A percentile compares a stretch with the other conserved stretches of the same genome.
Evolutionary conservation across 2,888 invertebrate genomes (phyloP).

Genomic region (Carterocephalus palaemon): DNA sequence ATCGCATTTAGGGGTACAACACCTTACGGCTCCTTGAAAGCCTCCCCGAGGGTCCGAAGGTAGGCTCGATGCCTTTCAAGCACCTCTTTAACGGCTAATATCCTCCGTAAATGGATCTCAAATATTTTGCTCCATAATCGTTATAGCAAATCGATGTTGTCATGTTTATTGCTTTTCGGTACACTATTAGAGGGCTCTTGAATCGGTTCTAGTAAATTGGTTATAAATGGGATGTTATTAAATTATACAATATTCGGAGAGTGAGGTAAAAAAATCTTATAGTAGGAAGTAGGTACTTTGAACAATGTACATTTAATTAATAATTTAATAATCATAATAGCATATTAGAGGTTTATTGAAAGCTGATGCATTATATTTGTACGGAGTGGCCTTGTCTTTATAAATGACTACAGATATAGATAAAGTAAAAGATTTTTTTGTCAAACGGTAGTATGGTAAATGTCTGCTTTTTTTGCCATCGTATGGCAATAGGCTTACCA

Average conservation of each 20-base stretch:
- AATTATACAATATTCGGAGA: constrained; percentile 19
- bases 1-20: constrained; percentile 78
- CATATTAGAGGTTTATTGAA: too few species aligned
- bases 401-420: too few species aligned
- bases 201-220: constrained; percentile 26
- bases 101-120: constrained; percentile 73
- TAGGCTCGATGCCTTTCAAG: constrained; percentile 72
- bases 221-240: constrained; percentile 17
- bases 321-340: too few species aligned
- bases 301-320: too few species aligned
- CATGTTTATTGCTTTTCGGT: constrained; percentile 61
- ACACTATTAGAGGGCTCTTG: constrained; percentile 34
- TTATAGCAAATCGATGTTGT: constrained; percentile 60
- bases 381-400: too few species aligned
- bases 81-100: constrained; percentile 78
- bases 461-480: too few species aligned
- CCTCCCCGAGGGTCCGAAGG: constrained; percentile 72
- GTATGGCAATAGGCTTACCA: too few species aligned
- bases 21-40: constrained; percentile 72
- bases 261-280: too few species aligned
- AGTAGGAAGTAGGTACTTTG: too few species aligned
- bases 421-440: too few species aligned
- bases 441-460: too few species aligned
- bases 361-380: too few species aligned
- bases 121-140: constrained; percentile 69